Conservation (phyloP, 2,113 vertebrate species). For the Gadus chalcogrammus region DNA sequence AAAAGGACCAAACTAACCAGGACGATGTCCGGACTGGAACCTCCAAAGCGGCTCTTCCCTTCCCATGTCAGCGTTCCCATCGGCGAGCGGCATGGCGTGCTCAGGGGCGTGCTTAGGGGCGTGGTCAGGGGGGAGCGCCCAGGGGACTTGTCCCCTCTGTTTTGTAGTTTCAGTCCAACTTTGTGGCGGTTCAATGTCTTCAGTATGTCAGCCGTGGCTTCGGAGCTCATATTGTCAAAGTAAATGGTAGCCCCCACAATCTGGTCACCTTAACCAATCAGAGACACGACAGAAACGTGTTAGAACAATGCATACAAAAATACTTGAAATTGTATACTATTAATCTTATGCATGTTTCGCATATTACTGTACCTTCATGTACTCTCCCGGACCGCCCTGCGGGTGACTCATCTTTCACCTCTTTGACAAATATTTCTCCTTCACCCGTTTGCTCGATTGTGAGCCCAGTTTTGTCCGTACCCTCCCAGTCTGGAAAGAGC, state of each 20-base stretch:
- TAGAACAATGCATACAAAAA: background rate
- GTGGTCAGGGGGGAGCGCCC: constrained; percentile 69
- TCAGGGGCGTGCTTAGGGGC: constrained; percentile 63
- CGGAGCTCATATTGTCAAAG: constrained; percentile 90
- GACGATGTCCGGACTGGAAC: constrained; percentile 81
- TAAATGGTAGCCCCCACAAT: constrained; percentile 94
- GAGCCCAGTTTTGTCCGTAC: constrained; percentile 85
- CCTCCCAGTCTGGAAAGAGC: constrained; percentile 87
- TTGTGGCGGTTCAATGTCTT: constrained; percentile 86
- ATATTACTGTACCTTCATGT: constrained; percentile 77
- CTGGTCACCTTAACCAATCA: constrained; percentile 80
- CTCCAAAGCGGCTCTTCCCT: constrained; percentile 59
- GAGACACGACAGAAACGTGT: background rate
- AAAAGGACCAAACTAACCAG: constrained; percentile 72
- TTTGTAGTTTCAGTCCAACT: constrained; percentile 89
- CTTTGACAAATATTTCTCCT: constrained; percentile 84
- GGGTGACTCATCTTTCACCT: constrained; percentile 85
- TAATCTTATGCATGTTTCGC: background rate
- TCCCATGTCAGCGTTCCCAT: constrained; percentile 75
- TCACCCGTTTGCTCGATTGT: constrained; percentile 82
- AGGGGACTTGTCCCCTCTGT: constrained; percentile 83
- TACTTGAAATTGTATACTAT: background rate
- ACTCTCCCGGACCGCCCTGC: constrained; percentile 85
- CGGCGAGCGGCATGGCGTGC: constrained; percentile 79
- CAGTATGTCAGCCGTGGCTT: constrained; percentile 84